Evolutionary conservation across 2,113 vertebrate species (phyloP), one percentile per base, ranked within the genome.

Genomic region (Tautogolabrus adspersus): DNA sequence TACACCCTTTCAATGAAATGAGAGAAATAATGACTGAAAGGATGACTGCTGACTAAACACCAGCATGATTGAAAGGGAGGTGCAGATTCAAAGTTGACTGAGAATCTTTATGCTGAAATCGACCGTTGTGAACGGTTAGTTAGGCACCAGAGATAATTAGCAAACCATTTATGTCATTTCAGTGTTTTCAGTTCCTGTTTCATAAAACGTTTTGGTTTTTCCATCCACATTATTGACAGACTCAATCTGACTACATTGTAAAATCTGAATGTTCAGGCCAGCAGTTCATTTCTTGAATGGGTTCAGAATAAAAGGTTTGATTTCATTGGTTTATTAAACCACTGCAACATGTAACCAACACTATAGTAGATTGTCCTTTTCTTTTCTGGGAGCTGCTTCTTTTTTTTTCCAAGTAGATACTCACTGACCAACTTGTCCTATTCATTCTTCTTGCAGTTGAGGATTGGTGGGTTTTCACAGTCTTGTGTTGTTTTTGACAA

Each of bases 381-480:
- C 19, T 58, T 19, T 51, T 57, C 42, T 74, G 61, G 30, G 26
- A 26, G 26, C 26, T 26, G 26, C 26, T 26, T 26, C 15, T 18
- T 61, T 22, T 26, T 23, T 22, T 2, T 58, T 47, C 5, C 6
- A 47, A 47, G 15, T 11, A 62, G 16, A 40, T 5, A 19, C 55
- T 77, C 40, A 61, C 13, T 44, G 9, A 66, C 8, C 15, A 51
- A 46, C 10, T 13, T 47, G 47, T 49, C 47, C 15, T 60, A 15
- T 47, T 26, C 1, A 26, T 77, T 46, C 1, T 74, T 51, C 5
- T 72, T 56, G 0, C 8, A 23, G 2, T 66, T n/a, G 78, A 65
- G 19, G 23, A 23, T 40, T 47, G 6, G 8, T 64, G 12, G 10
- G 37, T 75, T 69, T 83, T 67, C 47, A 61, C 58, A 37, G 56